phyloP scores from a whole-genome alignment of 2,888 invertebrate species.

The Habroteleia sp. region DNA sequence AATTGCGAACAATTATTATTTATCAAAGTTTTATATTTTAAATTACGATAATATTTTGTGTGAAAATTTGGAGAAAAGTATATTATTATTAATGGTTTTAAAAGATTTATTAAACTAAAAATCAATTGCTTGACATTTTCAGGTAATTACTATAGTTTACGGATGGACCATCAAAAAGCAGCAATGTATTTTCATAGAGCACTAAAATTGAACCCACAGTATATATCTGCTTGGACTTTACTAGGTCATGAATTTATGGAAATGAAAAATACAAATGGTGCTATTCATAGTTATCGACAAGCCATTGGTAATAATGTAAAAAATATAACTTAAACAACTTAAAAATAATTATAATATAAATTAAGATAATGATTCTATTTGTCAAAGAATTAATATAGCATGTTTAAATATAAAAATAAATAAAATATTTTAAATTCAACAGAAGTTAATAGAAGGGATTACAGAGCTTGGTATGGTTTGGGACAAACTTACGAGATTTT shows the following conservation, averaged over 20 bases:
- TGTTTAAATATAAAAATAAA: too few relatives aligned
- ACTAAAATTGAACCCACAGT: constrained; percentile 95
- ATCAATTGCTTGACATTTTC: constrained; percentile 11
- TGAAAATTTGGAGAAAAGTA: too few relatives aligned
- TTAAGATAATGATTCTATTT: too few relatives aligned
- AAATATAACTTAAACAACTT: too few relatives aligned
- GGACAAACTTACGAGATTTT: constrained; percentile 99
- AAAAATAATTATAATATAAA: constrained; percentile 3
- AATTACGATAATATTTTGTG: too few relatives aligned
- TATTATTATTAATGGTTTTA: too few relatives aligned
- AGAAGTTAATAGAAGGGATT: constrained; percentile 95
- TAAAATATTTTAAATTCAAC: too few relatives aligned
- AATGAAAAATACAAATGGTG: constrained; percentile 98
- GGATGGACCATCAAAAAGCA: constrained; percentile 98
- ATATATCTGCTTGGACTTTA: constrained; percentile 97
- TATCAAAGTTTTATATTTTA: too few relatives aligned
- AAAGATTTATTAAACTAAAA: too few relatives aligned
- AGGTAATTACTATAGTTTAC: constrained; percentile 98
- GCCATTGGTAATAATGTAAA: constrained; percentile 89
- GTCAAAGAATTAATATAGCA: too few relatives aligned
- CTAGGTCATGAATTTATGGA: constrained; percentile 99
- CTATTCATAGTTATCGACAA: constrained; percentile 98
- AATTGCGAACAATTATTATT: too few relatives aligned
- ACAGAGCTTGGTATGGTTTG: constrained; percentile 98
- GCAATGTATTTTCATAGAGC: constrained; percentile 98